phyloP scores from a whole-genome alignment of 2,888 invertebrate genomes.

The Polydesmus complanatus region DNA sequence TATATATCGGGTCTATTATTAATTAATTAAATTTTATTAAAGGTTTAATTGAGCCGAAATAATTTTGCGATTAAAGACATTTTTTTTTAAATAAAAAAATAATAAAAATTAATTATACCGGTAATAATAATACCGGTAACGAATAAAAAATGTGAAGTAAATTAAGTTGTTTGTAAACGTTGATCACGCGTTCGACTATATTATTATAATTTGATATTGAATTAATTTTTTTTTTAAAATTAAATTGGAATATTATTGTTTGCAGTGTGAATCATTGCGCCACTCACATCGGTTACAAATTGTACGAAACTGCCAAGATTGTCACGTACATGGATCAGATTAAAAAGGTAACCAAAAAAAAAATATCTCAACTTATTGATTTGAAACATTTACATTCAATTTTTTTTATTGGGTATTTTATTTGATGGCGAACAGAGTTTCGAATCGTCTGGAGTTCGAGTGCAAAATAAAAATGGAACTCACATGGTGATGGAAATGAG shows the following conservation, averaged over 20 bases:
- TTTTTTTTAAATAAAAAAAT: no score
- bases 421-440: not conserved
- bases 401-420: not conserved
- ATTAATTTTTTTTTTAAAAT: not conserved
- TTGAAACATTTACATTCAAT: no score
- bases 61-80: no score
- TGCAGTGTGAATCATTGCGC: not conserved
- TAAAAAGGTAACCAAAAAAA: not conserved
- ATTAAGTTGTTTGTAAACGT: no score
- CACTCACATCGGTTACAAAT: not conserved
- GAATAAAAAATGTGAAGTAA: no score
- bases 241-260: no score
- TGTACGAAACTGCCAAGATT: not conserved
- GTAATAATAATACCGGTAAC: not conserved
- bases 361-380: no score
- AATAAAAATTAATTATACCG: not conserved
- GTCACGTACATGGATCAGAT: not conserved
- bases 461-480: constrained; percentile 63
- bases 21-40: not conserved
- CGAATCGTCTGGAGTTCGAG: constrained; percentile 41
- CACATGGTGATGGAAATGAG: constrained; percentile 64
- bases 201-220: not conserved
- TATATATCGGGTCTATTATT: not conserved
- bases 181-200: no score
- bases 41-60: no score